Evolutionary conservation across 2,113 vertebrate species (phyloP), one percentile per base, ranked within the genome.

Genomic region (Mola mola): DNA sequence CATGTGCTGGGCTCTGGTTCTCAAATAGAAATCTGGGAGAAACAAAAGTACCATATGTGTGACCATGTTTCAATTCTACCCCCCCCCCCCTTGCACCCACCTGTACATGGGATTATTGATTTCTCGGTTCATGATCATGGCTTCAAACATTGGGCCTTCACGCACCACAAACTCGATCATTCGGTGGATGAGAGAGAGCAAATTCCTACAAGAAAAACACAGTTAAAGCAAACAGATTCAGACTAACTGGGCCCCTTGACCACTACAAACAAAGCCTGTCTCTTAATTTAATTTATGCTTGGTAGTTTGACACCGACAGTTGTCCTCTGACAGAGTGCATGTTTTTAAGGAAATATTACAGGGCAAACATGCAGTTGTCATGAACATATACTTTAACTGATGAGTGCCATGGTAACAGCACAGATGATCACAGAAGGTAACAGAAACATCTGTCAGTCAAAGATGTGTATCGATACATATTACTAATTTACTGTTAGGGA

Each of bases 101-200:
- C 97, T 98, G 94, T 98, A 99, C 94, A 99, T 96, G 16, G 97
- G 94, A 80, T 99, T 99, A 93, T 94, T 99, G 88, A 99, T 95
- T 88, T 99, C 97, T 93, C 96, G 67, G 92, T 98, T 99, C 97
- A 99, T 99, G 87, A 99, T 98, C 96, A 99, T 98, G 87, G 97
- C 97, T 96, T 99, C 97, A 92, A 99, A 99, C 96, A 99, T 98
- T 50, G 97, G 96, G 84, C 97, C 97, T 91, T 98, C 97, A 93
- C 97, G 97, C 92, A 99, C 97, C 93, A 99, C 97, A 96, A 99
- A 99, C 91, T 99, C 97, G 94, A 99, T 99, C 97, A 99, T 99
- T 90, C 97, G 97, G 90, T 99, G 97, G 89, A 99, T 99, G 91
- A 99, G 92, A 94, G 94, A 98, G 92, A 99, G 95, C 87, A 99